Base-by-base conservation (phyloP, 2,113 vertebrate genomes). In the Chamaetylas fuelleborni region DNA sequence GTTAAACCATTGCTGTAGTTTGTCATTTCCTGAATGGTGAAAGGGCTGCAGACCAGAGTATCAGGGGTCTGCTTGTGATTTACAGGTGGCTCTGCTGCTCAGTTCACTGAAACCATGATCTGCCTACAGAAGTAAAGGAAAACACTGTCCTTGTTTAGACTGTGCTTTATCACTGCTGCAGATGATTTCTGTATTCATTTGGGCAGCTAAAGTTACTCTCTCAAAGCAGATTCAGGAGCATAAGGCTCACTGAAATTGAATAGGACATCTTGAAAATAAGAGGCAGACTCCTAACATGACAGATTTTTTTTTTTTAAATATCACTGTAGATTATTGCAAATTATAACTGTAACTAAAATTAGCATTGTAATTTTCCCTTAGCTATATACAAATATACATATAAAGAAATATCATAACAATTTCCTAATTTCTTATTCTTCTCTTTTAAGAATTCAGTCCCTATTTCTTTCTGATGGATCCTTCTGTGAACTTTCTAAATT, bases 281-380 rank as follows among this genome's bases (percentile, higher is more conserved):
- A 81, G 36, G 11, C 24, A 65, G n/a, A 14, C 9, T 88, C 25
- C 9, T 38, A 24, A 18, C 4, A 12, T 0, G 9, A 24, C 4
- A 14, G 9, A 24, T 8, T 50, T 0, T 7, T 0, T 8, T 38
- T 72, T 23, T 51, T 11, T 1, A 29, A 91, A 53, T 73, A 51
- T 8, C 26, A 1, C 13, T 12, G 17, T 25, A n/a, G 29, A n/a
- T 73, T 47, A 47, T 56, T 36, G 15, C 23, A n/a, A 73, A 47
- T 18, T 24, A 0, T 19, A 77, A 28, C 25, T 8, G 1, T 36
- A 42, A 31, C 33, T 47, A 29, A 79, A 74, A 43, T 50, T 12
- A 58, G 25, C 45, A 51, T 29, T 74, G 25, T 36, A 10, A 4
- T 48, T 64, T 42, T 34, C 15, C 48, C 66, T 58, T 66, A 19